These are phyloP conservation scores for Cyclopterus lumpus DNA, from an alignment of 2,797 vertebrate genomes.

Conservation along the genomic window DNA sequence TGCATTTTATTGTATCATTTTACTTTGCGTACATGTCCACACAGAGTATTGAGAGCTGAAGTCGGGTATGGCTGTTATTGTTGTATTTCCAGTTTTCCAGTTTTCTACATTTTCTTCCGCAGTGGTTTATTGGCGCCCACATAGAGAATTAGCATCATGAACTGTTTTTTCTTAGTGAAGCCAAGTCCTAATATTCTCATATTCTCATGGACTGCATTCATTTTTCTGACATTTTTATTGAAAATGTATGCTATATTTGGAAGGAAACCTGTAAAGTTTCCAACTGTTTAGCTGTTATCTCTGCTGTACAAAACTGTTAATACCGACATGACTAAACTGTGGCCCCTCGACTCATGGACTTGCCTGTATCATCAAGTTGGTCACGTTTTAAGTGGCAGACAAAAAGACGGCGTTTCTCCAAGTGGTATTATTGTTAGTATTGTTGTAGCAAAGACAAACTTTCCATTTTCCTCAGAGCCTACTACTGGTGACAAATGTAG, in stretches of 20 bases:
- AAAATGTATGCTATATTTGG: background rate
- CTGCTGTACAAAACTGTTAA: background rate
- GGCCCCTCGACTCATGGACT: background rate
- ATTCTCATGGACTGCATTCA: background rate
- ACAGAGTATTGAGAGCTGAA: background rate
- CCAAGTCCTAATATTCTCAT: background rate
- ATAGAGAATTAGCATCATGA: background rate
- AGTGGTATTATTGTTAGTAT: too few relatives aligned
- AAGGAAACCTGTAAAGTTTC: background rate
- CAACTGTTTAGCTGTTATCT: background rate
- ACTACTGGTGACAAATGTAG: too few relatives aligned
- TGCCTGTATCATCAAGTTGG: background rate
- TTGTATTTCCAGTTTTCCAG: background rate
- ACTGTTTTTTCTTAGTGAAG: background rate
- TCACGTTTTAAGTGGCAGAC: background rate
- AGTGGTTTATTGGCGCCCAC: background rate
- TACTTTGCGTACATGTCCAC: constrained; percentile 22
- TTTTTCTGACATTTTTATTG: background rate
- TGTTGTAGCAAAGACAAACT: too few relatives aligned
- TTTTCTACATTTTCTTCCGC: background rate
- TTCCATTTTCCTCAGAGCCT: too few relatives aligned
- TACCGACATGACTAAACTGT: background rate
- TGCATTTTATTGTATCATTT: constrained; percentile 15
- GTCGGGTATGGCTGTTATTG: background rate
- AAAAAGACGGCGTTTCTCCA: too few relatives aligned